phyloP scores from a whole-genome alignment of 2,888 invertebrate species.

The Drosophila picticornis region DNA sequence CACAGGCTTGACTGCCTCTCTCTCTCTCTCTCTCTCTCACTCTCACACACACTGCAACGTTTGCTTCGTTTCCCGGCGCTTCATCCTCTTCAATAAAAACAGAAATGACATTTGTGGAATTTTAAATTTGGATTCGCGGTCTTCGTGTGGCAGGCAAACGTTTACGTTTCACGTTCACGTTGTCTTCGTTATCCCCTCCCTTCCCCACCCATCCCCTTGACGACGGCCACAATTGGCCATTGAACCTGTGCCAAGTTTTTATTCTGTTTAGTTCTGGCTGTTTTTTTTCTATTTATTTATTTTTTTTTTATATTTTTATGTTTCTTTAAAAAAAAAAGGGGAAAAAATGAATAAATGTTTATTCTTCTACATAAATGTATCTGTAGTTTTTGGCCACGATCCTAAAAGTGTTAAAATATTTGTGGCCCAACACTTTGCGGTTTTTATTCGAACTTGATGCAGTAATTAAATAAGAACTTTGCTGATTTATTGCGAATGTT shows the following conservation, averaged over 20 bases:
- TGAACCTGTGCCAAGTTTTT: constrained; percentile 82
- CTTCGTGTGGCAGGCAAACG: constrained; percentile 34
- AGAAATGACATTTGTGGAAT: constrained; percentile 78
- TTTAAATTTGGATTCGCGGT: constrained; percentile 69
- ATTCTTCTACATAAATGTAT: constrained; percentile 17
- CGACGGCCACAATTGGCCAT: constrained; percentile 70
- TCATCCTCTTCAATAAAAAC: constrained; percentile 63
- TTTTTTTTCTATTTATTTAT: constrained; percentile 34
- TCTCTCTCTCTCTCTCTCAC: neutral
- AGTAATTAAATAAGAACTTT: constrained; percentile 49
- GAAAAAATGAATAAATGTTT: constrained; percentile 11
- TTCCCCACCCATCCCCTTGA: too few species aligned
- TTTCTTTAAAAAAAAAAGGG: neutral
- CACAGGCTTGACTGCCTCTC: constrained; percentile 46
- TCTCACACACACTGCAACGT: constrained; percentile 21
- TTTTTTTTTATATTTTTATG: constrained; percentile 21
- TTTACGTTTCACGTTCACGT: constrained; percentile 22
- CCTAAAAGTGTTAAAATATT: constrained; percentile 62
- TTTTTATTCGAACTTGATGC: constrained; percentile 54
- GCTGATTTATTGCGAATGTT: constrained; percentile 38
- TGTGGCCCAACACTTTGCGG: constrained; percentile 60
- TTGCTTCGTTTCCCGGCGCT: constrained; percentile 30
- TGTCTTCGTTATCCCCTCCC: constrained; percentile 4
- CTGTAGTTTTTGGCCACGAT: constrained; percentile 57
- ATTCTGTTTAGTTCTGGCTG: constrained; percentile 18